These are phyloP conservation scores for Anas georgica DNA, from an alignment of 2,797 vertebrate species.

Conservation along the genomic window DNA sequence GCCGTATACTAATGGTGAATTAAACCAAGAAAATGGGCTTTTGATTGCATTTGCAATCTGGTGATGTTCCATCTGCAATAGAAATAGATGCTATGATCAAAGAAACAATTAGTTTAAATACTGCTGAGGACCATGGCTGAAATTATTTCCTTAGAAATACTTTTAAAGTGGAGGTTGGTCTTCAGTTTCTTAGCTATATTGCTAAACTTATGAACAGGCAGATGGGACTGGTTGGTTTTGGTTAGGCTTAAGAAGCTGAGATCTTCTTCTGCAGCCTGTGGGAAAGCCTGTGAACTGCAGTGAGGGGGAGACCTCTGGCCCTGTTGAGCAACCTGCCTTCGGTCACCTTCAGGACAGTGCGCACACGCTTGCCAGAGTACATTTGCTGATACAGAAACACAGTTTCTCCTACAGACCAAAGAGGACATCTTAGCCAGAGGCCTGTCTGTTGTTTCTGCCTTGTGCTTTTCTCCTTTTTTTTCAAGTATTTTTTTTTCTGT, in stretches of 20 bases:
- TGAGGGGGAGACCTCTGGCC: background rate
- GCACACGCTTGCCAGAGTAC: accelerated
- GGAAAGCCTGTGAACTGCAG: background rate
- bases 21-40: slow-evolving; percentile 46
- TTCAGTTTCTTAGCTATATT: background rate
- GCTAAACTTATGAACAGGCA: background rate
- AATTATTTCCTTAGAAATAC: background rate
- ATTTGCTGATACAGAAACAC: background rate
- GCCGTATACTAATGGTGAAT: slow-evolving; percentile 38
- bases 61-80: background rate
- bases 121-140: background rate
- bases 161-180: background rate
- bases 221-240: background rate
- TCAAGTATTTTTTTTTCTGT: background rate
- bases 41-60: slow-evolving; percentile 54
- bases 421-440: background rate
- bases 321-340: background rate
- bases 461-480: background rate
- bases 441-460: background rate
- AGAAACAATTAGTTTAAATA: background rate
- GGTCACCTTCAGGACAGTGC: background rate
- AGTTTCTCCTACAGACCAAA: background rate
- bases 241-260: background rate
- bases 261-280: background rate
- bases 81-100: background rate